Percentiles rank a stretch among this genome's conserved stretches.
Evolutionary conservation across 2,113 vertebrate species (phyloP).

Genomic region (Tringa solitaria): DNA sequence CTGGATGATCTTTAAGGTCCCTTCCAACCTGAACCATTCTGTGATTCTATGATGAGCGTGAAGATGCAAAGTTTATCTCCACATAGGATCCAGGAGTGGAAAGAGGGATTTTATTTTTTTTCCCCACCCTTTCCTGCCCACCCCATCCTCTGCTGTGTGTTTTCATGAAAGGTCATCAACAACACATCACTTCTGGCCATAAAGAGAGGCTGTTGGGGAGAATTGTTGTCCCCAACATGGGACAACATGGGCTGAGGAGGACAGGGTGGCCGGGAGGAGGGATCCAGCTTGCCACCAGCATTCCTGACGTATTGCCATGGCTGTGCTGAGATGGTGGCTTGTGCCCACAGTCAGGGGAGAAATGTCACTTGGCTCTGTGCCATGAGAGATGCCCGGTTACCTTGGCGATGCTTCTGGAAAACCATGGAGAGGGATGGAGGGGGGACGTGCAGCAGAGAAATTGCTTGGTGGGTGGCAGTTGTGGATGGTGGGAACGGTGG

Average conservation of each 20-base stretch:
- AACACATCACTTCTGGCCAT: not conserved
- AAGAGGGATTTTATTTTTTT: not conserved
- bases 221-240: not conserved
- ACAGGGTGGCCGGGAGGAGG: not conserved
- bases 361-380: not conserved
- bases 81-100: not conserved
- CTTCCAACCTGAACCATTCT: no score
- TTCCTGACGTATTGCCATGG: not conserved
- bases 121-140: rapidly evolving
- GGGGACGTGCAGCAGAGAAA: not conserved
- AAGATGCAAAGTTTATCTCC: not conserved
- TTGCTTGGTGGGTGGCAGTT: not conserved
- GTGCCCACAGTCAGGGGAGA: not conserved
- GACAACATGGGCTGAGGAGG: not conserved
- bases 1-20: no score
- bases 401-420: conserved; percentile 39
- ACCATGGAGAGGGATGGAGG: not conserved
- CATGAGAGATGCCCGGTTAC: not conserved
- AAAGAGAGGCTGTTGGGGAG: not conserved
- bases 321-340: not conserved
- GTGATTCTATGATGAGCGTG: no score
- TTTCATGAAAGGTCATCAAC: not conserved
- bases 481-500: rapidly evolving
- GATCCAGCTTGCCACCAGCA: not conserved
- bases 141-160: not conserved